A percentile compares a stretch with the other conserved stretches of the same genome.
Evolutionary conservation across 1,140 invertebrate genomes (phyloP).

Genomic region (Penaeus indicus): DNA sequence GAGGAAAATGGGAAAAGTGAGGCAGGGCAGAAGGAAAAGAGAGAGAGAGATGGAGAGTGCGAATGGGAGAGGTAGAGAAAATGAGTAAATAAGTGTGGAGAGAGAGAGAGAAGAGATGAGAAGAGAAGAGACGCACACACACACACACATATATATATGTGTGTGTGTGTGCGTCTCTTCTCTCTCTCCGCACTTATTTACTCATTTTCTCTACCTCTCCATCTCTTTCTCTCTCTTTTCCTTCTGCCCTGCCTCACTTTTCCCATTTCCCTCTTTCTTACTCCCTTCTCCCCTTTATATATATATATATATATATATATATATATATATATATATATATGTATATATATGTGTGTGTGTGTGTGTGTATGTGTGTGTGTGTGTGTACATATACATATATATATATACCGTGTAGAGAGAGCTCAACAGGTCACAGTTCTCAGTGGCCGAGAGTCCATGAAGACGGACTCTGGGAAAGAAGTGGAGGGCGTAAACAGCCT

Average conservation of each 20-base stretch:
- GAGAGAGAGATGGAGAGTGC: not conserved
- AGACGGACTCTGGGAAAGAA: not conserved
- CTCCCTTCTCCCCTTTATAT: not conserved
- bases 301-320: not conserved
- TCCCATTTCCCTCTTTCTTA: not conserved
- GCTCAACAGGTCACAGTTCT: too few relatives aligned
- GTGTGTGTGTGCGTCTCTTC: not conserved
- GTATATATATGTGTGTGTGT: conserved; percentile 1
- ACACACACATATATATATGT: not conserved
- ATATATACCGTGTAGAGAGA: not conserved
- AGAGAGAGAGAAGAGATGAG: not conserved
- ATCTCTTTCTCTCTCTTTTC: not conserved
- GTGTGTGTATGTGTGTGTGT: not conserved
- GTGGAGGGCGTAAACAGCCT: not conserved
- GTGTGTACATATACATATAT: not conserved
- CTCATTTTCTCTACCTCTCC: not conserved
- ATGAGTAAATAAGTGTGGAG: not conserved
- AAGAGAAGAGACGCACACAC: not conserved
- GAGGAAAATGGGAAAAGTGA: not conserved
- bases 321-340: conserved; percentile 17
- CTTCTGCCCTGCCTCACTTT: not conserved
- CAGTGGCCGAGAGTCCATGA: too few relatives aligned
- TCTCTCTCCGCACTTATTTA: not conserved
- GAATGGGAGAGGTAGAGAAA: not conserved
- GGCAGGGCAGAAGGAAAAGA: not conserved